Conservation (phyloP, 1,140 invertebrate species). For the Achroia grisella region DNA sequence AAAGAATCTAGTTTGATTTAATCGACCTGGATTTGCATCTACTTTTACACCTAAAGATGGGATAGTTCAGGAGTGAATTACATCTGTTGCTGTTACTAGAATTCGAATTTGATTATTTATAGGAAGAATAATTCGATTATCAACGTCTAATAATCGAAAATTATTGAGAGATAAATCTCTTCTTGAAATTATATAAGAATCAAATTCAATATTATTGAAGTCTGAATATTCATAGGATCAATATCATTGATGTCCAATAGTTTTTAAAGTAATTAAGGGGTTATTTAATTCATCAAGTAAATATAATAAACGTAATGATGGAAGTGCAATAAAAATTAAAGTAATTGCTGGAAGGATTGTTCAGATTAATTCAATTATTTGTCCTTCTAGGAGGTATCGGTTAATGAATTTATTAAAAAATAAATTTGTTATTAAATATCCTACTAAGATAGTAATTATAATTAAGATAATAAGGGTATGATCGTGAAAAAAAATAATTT, state of each 20-base stretch:
- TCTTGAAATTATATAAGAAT: slow-evolving; percentile 76
- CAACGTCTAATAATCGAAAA: slow-evolving; percentile 78
- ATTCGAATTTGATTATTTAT: slow-evolving; percentile 74
- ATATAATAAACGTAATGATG: slow-evolving; percentile 76
- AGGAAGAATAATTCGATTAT: slow-evolving; percentile 76
- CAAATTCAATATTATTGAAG: slow-evolving; percentile 77
- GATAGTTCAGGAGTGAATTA: slow-evolving; percentile 81
- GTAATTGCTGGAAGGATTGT: slow-evolving; percentile 76
- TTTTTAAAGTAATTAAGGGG: slow-evolving; percentile 74
- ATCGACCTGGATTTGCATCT: slow-evolving; percentile 78
- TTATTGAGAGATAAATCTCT: slow-evolving; percentile 48
- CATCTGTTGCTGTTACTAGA: slow-evolving; percentile 77
- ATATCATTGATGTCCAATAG: slow-evolving; percentile 80
- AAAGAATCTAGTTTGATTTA: slow-evolving; percentile 78
- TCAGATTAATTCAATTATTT: slow-evolving; percentile 78
- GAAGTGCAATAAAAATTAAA: slow-evolving; percentile 78
- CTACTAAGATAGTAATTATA: slow-evolving; percentile 71
- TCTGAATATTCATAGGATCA: slow-evolving; percentile 80
- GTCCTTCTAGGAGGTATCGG: slow-evolving; percentile 68
- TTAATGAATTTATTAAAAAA: slow-evolving; percentile 70
- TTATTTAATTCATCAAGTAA: slow-evolving; percentile 76
- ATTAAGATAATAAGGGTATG: slow-evolving; percentile 69
- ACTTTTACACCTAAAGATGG: slow-evolving; percentile 78
- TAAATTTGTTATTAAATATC: slow-evolving; percentile 74
- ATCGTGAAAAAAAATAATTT: slow-evolving; percentile 77